Evolutionary conservation across 2,888 invertebrate genomes (phyloP).

Genomic region (Epistrophe grossulariae): DNA sequence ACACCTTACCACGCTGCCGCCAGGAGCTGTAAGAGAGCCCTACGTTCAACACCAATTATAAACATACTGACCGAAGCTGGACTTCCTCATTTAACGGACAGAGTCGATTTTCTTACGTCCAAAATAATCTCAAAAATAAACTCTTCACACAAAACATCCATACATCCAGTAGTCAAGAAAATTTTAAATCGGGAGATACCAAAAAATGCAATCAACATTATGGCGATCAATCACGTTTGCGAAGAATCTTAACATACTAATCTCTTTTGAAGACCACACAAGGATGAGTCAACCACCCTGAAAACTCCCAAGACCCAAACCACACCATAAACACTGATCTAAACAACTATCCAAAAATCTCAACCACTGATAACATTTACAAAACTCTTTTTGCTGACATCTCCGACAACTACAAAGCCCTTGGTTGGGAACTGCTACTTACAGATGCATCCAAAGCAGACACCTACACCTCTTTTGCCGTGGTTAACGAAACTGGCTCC

Average conservation of each 20-base stretch:
- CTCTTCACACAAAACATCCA: slow-evolving; percentile 1
- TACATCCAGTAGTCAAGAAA: slow-evolving; percentile 11
- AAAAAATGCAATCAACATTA: slow-evolving; percentile 23
- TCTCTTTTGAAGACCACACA: slow-evolving; percentile 6
- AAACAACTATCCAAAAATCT: slow-evolving; percentile 13
- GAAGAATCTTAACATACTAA: neutral
- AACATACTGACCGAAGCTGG: slow-evolving; percentile 40
- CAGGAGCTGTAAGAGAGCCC: slow-evolving; percentile 24
- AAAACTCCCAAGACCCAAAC: neutral
- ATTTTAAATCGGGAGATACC: neutral
- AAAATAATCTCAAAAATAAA: slow-evolving; percentile 32
- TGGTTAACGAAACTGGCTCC: neutral
- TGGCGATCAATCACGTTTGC: slow-evolving; percentile 7
- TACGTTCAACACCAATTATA: slow-evolving; percentile 37
- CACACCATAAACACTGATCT: slow-evolving; percentile 25
- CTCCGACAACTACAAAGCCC: neutral
- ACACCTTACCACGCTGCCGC: slow-evolving; percentile 23
- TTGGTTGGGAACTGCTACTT: slow-evolving; percentile 4
- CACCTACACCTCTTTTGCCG: slow-evolving; percentile 11
- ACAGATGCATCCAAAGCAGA: slow-evolving; percentile 29
- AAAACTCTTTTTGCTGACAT: slow-evolving; percentile 18
- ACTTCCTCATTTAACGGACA: slow-evolving; percentile 18
- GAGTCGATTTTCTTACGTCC: slow-evolving; percentile 31
- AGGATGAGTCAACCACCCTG: slow-evolving; percentile 10
- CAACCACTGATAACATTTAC: slow-evolving; percentile 23